Percentiles rank a stretch among this genome's conserved stretches.
phyloP scores from a whole-genome alignment of 2,113 vertebrate genomes.

The Tor tambroides region DNA sequence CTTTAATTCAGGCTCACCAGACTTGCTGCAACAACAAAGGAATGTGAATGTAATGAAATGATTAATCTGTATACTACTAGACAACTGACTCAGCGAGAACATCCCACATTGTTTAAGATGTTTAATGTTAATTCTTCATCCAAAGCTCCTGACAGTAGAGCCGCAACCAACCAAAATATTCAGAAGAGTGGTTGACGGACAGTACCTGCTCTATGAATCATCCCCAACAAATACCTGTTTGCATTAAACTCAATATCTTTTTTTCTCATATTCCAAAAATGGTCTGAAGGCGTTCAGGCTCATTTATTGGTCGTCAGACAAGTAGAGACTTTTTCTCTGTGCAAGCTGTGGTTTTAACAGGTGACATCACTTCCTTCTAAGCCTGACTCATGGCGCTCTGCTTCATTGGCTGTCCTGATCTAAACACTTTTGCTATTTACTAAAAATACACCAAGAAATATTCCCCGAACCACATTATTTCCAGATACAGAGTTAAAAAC shows the following conservation, averaged over 20 bases:
- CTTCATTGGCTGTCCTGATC: not conserved
- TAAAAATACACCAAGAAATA: not conserved
- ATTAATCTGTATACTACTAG: not conserved
- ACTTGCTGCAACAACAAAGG: no score
- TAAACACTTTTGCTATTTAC: not conserved
- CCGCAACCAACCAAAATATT: not conserved
- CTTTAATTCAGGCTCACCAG: no score
- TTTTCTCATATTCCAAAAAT: constrained; percentile 7
- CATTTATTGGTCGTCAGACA: not conserved
- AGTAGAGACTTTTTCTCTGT: not conserved
- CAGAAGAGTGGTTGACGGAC: not conserved
- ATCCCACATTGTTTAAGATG: not conserved
- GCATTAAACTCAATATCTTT: not conserved
- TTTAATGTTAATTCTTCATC: not conserved
- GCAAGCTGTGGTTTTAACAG: constrained; percentile 71
- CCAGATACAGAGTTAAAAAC: not conserved
- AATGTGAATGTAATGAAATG: not conserved
- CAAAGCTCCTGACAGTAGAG: not conserved
- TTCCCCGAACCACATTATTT: not conserved
- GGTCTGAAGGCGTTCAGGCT: not conserved
- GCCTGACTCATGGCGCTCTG: constrained; percentile 41
- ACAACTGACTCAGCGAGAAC: not conserved
- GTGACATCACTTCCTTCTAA: constrained; percentile 78
- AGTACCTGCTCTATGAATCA: no score
- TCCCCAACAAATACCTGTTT: not conserved